Conservation (phyloP, 1,140 invertebrate genomes). For the Oreohelix idahoensis region DNA sequence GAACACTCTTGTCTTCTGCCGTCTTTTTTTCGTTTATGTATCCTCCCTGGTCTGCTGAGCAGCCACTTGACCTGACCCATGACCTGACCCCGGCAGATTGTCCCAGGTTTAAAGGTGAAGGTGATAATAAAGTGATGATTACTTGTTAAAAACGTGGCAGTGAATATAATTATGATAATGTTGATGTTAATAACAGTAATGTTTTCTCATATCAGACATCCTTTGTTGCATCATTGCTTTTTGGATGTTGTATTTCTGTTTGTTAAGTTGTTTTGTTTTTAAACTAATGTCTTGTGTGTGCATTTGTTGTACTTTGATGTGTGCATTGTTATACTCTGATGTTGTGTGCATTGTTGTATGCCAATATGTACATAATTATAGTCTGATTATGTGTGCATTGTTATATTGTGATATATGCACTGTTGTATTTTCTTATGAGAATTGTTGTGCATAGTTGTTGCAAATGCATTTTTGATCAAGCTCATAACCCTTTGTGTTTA, state of each 20-base stretch:
- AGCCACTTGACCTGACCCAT: no score
- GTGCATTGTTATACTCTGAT: neutral
- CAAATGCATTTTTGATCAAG: no score
- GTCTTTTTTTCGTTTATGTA: no score
- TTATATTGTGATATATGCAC: neutral
- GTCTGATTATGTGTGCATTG: neutral
- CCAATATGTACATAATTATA: neutral
- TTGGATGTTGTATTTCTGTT: neutral
- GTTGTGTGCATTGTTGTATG: neutral
- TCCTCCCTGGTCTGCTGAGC: no score
- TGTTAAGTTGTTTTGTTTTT: neutral
- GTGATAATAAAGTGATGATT: neutral
- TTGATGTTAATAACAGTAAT: neutral
- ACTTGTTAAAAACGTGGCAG: neutral
- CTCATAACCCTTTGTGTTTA: no score
- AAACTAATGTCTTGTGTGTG: neutral
- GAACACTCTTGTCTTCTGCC: no score
- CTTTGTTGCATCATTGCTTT: neutral
- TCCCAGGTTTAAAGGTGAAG: neutral
- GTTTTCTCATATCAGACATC: neutral
- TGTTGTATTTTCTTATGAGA: neutral
- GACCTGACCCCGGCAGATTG: conserved; percentile 1
- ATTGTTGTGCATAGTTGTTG: no score
- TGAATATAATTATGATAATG: neutral
- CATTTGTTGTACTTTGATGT: neutral